Conservation (phyloP, 2,797 vertebrate species). For the Danio jaintianensis region DNA sequence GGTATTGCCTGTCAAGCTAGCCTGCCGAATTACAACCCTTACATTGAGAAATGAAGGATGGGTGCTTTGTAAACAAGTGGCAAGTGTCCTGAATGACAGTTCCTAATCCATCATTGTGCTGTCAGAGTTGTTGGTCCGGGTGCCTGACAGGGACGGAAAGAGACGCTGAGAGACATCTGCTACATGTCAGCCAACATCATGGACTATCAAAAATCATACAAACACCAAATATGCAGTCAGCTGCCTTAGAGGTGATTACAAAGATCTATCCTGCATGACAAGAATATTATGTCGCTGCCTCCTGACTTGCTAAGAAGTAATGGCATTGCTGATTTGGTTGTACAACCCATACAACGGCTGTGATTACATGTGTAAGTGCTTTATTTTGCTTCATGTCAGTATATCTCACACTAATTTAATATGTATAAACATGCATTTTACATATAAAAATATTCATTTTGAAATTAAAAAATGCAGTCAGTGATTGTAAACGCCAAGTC, state of each 20-base stretch:
- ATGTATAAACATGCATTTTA: background rate
- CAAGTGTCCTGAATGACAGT: conserved; percentile 84
- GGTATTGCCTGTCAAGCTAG: conserved; percentile 70
- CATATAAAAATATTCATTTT: background rate
- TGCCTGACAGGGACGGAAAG: conserved; percentile 77
- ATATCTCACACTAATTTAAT: background rate
- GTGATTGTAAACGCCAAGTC: too few relatives aligned
- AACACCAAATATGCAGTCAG: background rate
- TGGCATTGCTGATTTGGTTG: background rate
- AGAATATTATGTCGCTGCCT: background rate
- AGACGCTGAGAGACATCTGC: conserved; percentile 72
- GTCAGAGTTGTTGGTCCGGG: conserved; percentile 74
- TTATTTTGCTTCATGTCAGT: background rate
- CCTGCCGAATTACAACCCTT: conserved; percentile 73
- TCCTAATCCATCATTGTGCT: conserved; percentile 87
- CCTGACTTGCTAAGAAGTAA: background rate
- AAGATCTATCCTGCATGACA: background rate
- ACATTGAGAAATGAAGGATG: conserved; percentile 81
- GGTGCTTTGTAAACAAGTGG: conserved; percentile 84
- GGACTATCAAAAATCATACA: conserved; percentile 38
- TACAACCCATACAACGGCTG: too few relatives aligned
- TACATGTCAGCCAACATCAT: conserved; percentile 81
- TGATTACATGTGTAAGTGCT: background rate
- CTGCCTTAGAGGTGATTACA: background rate
- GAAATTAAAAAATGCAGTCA: too few relatives aligned